Conservation (phyloP, 2,888 invertebrate species). For the Elmis aenea region DNA sequence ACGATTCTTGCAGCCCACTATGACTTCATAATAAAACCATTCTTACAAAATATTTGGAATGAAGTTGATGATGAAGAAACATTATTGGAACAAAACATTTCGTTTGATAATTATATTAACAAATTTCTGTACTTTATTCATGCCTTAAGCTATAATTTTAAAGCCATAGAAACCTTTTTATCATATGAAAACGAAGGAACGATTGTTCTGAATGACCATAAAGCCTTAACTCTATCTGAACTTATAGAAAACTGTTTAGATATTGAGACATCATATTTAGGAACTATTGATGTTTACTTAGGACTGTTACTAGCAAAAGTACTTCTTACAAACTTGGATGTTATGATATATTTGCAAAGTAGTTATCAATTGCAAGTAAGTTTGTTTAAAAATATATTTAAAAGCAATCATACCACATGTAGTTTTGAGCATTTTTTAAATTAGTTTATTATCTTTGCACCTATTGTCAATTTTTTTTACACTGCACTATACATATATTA, state of each 20-base stretch:
- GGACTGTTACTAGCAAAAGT: conserved; percentile 24
- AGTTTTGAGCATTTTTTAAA: too few relatives aligned
- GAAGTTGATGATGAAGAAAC: background rate
- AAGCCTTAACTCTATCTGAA: conserved; percentile 18
- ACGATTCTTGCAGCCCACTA: conserved; percentile 3
- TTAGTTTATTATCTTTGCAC: too few relatives aligned
- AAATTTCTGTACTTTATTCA: conserved; percentile 15
- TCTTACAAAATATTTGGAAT: conserved; percentile 4
- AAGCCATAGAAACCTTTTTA: conserved; percentile 13
- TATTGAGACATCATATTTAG: conserved; percentile 5
- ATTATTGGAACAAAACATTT: too few relatives aligned
- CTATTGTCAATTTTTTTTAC: too few relatives aligned
- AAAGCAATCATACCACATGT: background rate
- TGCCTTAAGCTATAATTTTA: conserved; percentile 10
- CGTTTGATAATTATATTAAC: background rate
- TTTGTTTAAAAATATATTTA: background rate
- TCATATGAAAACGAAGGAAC: conserved; percentile 12
- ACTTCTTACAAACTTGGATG: conserved; percentile 24
- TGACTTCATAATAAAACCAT: conserved; percentile 4
- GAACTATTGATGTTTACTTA: conserved; percentile 14
- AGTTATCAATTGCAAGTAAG: conserved; percentile 25
- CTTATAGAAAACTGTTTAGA: conserved; percentile 24
- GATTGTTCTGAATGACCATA: conserved; percentile 12
- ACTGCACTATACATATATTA: too few relatives aligned
- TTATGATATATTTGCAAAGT: conserved; percentile 22